phyloP scores from a whole-genome alignment of 2,113 vertebrate species.

The Poeciliopsis prolifica region DNA sequence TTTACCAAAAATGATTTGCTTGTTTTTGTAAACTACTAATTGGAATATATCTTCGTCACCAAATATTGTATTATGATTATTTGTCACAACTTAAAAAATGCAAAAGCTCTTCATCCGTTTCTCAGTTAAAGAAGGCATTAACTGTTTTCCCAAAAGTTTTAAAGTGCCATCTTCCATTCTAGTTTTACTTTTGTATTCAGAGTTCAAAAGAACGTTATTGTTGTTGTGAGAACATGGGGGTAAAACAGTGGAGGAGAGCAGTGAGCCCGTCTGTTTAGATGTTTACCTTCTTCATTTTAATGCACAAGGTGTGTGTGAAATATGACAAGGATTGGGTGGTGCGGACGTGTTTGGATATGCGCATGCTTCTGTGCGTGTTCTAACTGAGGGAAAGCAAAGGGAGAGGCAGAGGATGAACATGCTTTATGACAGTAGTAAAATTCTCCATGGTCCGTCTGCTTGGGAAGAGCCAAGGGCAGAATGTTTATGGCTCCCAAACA shows the following conservation, averaged over 20 bases:
- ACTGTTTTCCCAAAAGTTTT: neutral
- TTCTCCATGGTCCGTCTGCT: slow-evolving; percentile 80
- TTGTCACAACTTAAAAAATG: neutral
- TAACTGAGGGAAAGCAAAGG: slow-evolving; percentile 58
- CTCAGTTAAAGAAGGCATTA: neutral
- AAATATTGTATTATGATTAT: neutral
- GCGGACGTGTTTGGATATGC: slow-evolving; percentile 50
- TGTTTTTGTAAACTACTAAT: neutral
- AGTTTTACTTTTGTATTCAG: neutral
- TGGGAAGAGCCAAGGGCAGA: slow-evolving; percentile 82
- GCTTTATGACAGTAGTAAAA: slow-evolving; percentile 82
- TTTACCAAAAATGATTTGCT: too few relatives aligned
- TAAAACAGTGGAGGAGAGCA: slow-evolving; percentile 16
- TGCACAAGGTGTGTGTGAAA: slow-evolving; percentile 61
- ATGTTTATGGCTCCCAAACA: slow-evolving; percentile 81
- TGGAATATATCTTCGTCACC: neutral
- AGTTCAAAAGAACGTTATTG: slow-evolving; percentile 4
- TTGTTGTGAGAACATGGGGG: neutral
- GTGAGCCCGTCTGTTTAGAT: slow-evolving; percentile 39
- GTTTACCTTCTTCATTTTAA: slow-evolving; percentile 63
- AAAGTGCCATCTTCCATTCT: neutral
- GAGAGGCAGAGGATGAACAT: slow-evolving; percentile 75
- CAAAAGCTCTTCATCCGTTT: neutral
- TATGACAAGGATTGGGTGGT: slow-evolving; percentile 56
- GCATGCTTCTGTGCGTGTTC: slow-evolving; percentile 50